Evolutionary conservation across 2,888 invertebrate species (phyloP), one percentile per base, ranked within the genome.

Genomic region (Drosophila austrosaltans): DNA sequence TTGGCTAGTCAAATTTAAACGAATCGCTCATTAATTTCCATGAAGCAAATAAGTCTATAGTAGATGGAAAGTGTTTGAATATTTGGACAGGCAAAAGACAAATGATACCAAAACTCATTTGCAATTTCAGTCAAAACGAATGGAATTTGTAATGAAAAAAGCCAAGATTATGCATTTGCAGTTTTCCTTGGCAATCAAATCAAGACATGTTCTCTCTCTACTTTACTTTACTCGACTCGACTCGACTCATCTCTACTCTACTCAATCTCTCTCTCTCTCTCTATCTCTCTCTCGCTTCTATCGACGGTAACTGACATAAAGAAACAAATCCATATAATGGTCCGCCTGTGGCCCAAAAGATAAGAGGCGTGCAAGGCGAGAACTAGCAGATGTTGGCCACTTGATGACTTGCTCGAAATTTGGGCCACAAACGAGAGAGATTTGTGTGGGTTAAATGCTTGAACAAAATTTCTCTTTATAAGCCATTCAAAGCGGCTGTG

Each of bases 11-110:
- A 58, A 61, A 67, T 65, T 62, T 59, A 76, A 77, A 74, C 67
- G 60, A 63, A 75, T 59, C 72, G 73, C 77, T 87, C 79, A 82
- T 87, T 83, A 79, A 82, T 83, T 84, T 74, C 66, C 74, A 72
- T 63, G 63, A 62, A 59, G 68, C 22, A 16, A 54, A 48, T 48
- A 22, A 48, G 22, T 48, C 8, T 22, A 8, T 8, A 22, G 44
- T 22, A 22, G n/a, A 20, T 8, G 36, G 36, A 36, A 36, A 36
- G 8, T 8, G 7, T 36, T 36, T 10, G 3, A 48, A 22, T 48
- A 20, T 8, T 8, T 20, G 4, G 44, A 48, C 44, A 22, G 44
- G 16, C 22, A 48, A 16, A 16, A 48, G 48, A 48, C 48, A 48
- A 48, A 48, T 48, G 48, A 25, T 48, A 25, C 8, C 22, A 22